Base-by-base conservation (phyloP, 1,140 invertebrate species). In the Maconellicoccus hirsutus region DNA sequence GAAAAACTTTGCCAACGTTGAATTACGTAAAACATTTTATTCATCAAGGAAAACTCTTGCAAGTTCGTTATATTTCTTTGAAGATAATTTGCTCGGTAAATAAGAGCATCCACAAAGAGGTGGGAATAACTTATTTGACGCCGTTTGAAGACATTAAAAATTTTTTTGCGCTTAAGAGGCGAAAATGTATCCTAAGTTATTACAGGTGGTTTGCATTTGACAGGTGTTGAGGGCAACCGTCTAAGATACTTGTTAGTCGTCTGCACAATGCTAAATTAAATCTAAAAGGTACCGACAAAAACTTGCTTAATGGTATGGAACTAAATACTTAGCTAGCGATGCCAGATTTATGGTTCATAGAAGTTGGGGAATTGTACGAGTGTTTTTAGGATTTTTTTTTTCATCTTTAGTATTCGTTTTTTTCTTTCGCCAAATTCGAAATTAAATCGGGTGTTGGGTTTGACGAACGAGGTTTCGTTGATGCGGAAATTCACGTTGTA, bases 201-300 rank as follows among this genome's bases (percentile, higher is more conserved):
- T 66, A 66, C 61, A 66, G 61, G 61, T 66, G 61, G 61, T 66
- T 66, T 66, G 61, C 61, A 66, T 66, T 66, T 66, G 61, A 66
- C 61, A 66, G 61, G 61, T 26, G 21, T 25, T 26, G 61, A 25
- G 61, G 61, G 52, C 8, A 66, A 66, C 21, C 21, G 61, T 66
- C 61, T 66, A 3, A 26, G 61, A 25, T 10, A 25, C 61, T 66
- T 66, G 61, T 66, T 66, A 66, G 61, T 23, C 21, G 22, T 4
- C 16, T n/a, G n/a, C 52, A 25, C 22, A 23, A 26, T 66, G 25
- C 61, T 25, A 26, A 26, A 66, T 23, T 66, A 66, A 23, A 23
- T 12, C 7, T 22, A 10, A 16, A 66, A 66, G 42, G 61, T 66
- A 19, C 61, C 61, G 61, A 26, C 61, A 66, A 66, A 66, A 66